Evolutionary conservation across 2,888 invertebrate genomes (phyloP).

Genomic region (Harpalus rubripes): DNA sequence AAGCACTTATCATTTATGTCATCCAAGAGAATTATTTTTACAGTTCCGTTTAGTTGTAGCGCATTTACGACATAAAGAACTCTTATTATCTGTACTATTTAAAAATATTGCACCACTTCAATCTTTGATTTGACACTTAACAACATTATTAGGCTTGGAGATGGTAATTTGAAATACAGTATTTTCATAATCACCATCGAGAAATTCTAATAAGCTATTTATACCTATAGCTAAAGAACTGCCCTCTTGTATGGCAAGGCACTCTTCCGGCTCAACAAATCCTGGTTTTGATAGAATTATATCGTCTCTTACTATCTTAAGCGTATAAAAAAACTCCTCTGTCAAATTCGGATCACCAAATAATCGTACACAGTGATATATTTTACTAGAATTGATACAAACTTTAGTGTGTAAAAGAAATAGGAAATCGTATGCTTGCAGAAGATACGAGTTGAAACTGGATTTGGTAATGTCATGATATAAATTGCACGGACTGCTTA

Average conservation of each 20-base stretch:
- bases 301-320: not conserved
- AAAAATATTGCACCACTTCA: not conserved
- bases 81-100: not conserved
- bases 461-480: constrained; percentile 10
- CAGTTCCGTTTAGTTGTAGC: not conserved
- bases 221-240: not conserved
- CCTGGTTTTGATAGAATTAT: not conserved
- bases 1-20: not conserved
- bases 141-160: not conserved
- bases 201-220: constrained; percentile 5
- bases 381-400: not conserved
- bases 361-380: constrained; percentile 10
- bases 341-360: not conserved
- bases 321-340: not conserved
- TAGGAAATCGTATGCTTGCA: not conserved
- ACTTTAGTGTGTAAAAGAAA: constrained; percentile 12
- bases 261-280: not conserved
- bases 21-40: not conserved
- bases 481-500: constrained; percentile 9
- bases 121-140: not conserved
- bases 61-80: not conserved
- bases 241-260: not conserved
- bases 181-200: not conserved
- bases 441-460: not conserved
- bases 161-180: not conserved